Conservation (phyloP, 1,140 invertebrate genomes). For the Brachionus manjavacas region DNA sequence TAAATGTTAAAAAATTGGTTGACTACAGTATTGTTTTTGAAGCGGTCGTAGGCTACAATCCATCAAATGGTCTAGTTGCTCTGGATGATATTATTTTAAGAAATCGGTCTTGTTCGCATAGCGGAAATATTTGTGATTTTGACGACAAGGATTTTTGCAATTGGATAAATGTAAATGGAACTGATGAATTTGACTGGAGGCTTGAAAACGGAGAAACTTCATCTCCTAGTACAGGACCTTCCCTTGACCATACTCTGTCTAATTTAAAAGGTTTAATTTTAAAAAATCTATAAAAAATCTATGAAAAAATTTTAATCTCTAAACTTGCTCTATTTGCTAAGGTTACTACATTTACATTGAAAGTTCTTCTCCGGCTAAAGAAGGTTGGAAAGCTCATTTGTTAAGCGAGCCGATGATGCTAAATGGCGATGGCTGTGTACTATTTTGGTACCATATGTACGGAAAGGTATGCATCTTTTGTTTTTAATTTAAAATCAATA, state of each 20-base stretch:
- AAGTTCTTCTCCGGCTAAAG: neutral
- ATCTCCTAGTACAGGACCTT: slow-evolving; percentile 51
- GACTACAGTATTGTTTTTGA: slow-evolving; percentile 30
- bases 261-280: neutral
- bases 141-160: slow-evolving; percentile 38
- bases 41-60: neutral
- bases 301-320: too few relatives aligned
- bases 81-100: slow-evolving; percentile 28
- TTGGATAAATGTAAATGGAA: slow-evolving; percentile 29
- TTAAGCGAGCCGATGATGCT: neutral
- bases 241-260: slow-evolving; percentile 62
- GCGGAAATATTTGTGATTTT: slow-evolving; percentile 20
- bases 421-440: slow-evolving; percentile 33
- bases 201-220: slow-evolving; percentile 45
- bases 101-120: neutral
- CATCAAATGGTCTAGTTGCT: slow-evolving; percentile 29
- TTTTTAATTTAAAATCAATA: neutral
- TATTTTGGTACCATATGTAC: slow-evolving; percentile 45
- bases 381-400: slow-evolving; percentile 31
- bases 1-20: neutral
- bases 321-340: neutral
- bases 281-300: neutral
- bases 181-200: slow-evolving; percentile 50
- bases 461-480: neutral
- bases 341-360: slow-evolving; percentile 45